Evolutionary conservation across 2,797 vertebrate genomes (phyloP), one percentile per base, ranked within the genome.

Genomic region (Babyrousa celebensis): DNA sequence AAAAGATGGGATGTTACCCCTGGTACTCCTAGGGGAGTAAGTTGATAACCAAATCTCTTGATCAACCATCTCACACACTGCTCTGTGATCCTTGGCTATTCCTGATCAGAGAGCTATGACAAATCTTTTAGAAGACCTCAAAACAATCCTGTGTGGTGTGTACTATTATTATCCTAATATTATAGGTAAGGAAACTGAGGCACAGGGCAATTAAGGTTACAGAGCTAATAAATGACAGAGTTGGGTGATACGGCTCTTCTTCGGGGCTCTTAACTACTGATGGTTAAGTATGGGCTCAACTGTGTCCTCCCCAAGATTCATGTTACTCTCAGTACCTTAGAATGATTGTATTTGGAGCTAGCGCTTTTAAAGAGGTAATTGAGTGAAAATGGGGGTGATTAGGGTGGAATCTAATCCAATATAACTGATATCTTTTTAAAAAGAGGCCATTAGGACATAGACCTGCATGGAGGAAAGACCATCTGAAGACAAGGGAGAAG

Each of bases 341-440:
- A 93, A 67, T 79, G 58, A 83, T 11, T 71, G 3, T 67, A 68
- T 75, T 85, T 91, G 70, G 40, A 92, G 67, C 85, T 2, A 56
- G 18, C 6, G 48, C 4, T 65, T 96, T 74, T 96, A 78, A 79
- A 95, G 60, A 93, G 65, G 32, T 63, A 85, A 88, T 91, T 91
- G 88, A 65, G 32, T 87, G 87, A 95, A 91, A 89, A 87, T 67
- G 58, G 32, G 15, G 15, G n/a, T 11, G 8, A 86, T 43, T 80
- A 89, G 60, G 15, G 58, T 88, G 20, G 18, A 16, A 18, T 25
- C 40, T 78, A 83, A 93, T 67, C 40, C 78, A 75, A 79, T 36
- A 70, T 1, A 32, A 65, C 8, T 80, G 65, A 12, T 90, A 12
- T 75, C 9, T 54, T 90, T 62, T 54, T 54, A 74, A 43, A 18